A percentile compares a stretch with the other conserved stretches of the same genome.
These are phyloP conservation scores for Drosophila tani DNA, from an alignment of 1,140 invertebrate genomes.

Conservation along the genomic window DNA sequence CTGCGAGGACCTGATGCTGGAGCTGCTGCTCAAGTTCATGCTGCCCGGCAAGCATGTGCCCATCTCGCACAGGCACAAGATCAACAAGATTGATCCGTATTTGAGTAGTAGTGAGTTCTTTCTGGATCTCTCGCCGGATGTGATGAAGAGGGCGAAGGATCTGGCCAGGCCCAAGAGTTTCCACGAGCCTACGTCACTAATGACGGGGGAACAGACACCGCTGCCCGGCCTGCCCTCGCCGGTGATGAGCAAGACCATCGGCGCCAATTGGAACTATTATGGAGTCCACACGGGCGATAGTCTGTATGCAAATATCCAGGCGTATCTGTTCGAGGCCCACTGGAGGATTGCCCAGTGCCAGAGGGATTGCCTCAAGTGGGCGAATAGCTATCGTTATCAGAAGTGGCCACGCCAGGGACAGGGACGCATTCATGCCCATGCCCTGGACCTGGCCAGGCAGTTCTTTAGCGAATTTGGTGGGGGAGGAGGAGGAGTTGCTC, in stretches of 20 bases:
- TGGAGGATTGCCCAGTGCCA: constrained; percentile 90
- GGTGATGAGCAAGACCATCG: constrained; percentile 82
- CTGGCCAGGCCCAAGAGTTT: constrained; percentile 72
- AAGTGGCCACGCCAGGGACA: constrained; percentile 76
- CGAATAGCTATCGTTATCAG: constrained; percentile 79
- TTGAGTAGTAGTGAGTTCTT: constrained; percentile 94
- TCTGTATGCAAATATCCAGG: constrained; percentile 92
- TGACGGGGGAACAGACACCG: constrained; percentile 11
- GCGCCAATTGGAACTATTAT: constrained; percentile 86
- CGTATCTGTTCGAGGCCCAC: constrained; percentile 93
- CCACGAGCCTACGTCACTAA: constrained; percentile 25
- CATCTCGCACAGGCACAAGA: constrained; percentile 91
- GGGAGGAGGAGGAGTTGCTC: constrained; percentile 7
- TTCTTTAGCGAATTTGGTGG: constrained; percentile 77
- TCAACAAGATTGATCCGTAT: constrained; percentile 92
- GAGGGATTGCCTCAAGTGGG: constrained; percentile 91
- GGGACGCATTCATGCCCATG: constrained; percentile 57
- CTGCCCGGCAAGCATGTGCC: constrained; percentile 96
- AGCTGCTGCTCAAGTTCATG: constrained; percentile 94
- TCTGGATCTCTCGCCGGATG: constrained; percentile 91
- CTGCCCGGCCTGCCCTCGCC: constrained; percentile 65
- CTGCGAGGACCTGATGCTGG: constrained; percentile 98
- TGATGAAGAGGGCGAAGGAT: constrained; percentile 80
- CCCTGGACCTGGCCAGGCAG: constrained; percentile 77
- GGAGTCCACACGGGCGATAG: constrained; percentile 86